phyloP scores from a whole-genome alignment of 1,140 invertebrate species.

The Gryon sp. region DNA sequence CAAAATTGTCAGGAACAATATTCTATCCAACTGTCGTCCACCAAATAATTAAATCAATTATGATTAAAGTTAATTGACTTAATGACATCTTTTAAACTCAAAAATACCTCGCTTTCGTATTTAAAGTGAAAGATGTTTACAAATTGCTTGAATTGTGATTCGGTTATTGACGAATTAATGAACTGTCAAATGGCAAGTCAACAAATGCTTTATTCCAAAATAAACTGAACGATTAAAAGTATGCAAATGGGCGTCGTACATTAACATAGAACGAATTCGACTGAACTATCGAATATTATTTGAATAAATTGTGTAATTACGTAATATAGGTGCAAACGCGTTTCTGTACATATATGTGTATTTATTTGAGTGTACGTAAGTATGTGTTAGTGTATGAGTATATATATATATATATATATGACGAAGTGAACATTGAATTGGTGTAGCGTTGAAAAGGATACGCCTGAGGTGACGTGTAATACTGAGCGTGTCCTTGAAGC shows the following conservation, averaged over 20 bases:
- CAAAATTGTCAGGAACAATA: too few relatives aligned
- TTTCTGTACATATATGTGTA: too few relatives aligned
- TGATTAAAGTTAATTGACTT: too few relatives aligned
- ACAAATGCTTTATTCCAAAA: not conserved
- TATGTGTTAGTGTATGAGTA: too few relatives aligned
- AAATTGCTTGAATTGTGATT: not conserved
- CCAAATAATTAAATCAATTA: not conserved
- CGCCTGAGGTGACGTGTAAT: slow-evolving; percentile 76
- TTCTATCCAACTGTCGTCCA: too few relatives aligned
- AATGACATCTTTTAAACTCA: too few relatives aligned
- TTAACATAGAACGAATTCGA: slow-evolving; percentile 35
- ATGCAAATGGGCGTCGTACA: slow-evolving; percentile 30
- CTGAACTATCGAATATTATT: slow-evolving; percentile 37
- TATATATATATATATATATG: too few relatives aligned
- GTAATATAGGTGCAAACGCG: slow-evolving; percentile 35
- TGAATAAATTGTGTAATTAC: slow-evolving; percentile 52
- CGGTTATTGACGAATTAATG: not conserved
- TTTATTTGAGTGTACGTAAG: too few relatives aligned
- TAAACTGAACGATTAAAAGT: slow-evolving; percentile 21
- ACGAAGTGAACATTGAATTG: slow-evolving; percentile 43
- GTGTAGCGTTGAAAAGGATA: slow-evolving; percentile 71
- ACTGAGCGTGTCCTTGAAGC: slow-evolving; percentile 81
- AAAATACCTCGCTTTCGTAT: too few relatives aligned
- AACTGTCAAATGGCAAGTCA: not conserved
- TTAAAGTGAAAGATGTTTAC: not conserved